phyloP scores from a whole-genome alignment of 2,797 vertebrate genomes.

The Sebastes matsubarae region DNA sequence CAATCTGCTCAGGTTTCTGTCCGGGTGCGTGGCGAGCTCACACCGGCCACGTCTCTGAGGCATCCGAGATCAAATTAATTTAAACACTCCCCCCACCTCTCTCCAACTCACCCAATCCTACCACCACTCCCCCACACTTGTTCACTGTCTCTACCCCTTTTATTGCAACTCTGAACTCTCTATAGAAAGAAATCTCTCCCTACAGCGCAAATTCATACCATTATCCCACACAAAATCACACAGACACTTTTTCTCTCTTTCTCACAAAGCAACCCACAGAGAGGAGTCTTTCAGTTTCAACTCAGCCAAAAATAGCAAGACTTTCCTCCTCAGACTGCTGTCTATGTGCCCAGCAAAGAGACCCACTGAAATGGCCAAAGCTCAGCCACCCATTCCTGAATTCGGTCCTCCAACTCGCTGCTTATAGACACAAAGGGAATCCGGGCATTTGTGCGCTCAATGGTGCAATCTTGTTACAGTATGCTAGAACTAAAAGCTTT shows the following conservation, averaged over 20 bases:
- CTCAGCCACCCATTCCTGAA: slow-evolving; percentile 40
- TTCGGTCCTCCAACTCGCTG: slow-evolving; percentile 37
- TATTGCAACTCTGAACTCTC: slow-evolving; percentile 48
- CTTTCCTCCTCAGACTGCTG: slow-evolving; percentile 48
- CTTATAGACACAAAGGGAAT: slow-evolving; percentile 15
- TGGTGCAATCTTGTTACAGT: background rate
- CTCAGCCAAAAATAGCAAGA: slow-evolving; percentile 57
- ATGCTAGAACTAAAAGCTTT: background rate
- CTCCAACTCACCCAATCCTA: slow-evolving; percentile 8
- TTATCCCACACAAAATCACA: slow-evolving; percentile 37
- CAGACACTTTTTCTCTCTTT: slow-evolving; percentile 16
- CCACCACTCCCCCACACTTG: slow-evolving; percentile 18
- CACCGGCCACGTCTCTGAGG: slow-evolving; percentile 68
- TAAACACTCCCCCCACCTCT: slow-evolving; percentile 50
- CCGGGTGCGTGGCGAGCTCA: slow-evolving; percentile 61
- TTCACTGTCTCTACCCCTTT: slow-evolving; percentile 25
- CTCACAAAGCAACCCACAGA: slow-evolving; percentile 28
- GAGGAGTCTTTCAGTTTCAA: slow-evolving; percentile 38
- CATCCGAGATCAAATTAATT: slow-evolving; percentile 78
- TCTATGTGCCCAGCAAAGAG: slow-evolving; percentile 31
- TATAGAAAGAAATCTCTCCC: slow-evolving; percentile 42
- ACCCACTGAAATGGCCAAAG: slow-evolving; percentile 33
- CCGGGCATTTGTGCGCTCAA: background rate
- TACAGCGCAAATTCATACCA: slow-evolving; percentile 32
- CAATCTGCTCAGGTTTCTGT: slow-evolving; percentile 82